These are phyloP conservation scores for Eubasilissa regina DNA, from an alignment of 1,140 invertebrate genomes.

Conservation along the genomic window DNA sequence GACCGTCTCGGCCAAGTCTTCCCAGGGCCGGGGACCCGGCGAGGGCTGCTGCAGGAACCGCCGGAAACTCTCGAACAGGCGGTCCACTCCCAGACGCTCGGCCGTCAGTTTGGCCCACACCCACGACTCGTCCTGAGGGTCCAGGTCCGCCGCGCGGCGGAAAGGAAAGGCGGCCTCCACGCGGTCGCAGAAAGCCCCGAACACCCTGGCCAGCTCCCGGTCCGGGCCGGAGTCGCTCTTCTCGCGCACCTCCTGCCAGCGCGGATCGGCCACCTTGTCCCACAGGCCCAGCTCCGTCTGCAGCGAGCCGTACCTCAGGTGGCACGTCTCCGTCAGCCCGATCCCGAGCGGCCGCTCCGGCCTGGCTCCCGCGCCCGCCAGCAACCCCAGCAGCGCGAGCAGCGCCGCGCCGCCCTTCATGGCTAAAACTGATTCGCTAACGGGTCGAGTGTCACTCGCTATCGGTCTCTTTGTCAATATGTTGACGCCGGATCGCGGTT, in stretches of 20 bases:
- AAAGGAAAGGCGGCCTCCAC: conserved; percentile 64
- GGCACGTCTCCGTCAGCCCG: conserved; percentile 67
- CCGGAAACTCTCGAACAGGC: conserved; percentile 75
- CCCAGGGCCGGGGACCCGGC: conserved; percentile 72
- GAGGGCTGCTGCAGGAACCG: conserved; percentile 72
- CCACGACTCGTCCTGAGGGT: conserved; percentile 71
- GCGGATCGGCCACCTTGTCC: conserved; percentile 67
- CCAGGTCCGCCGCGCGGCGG: conserved; percentile 64
- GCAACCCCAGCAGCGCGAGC: neutral
- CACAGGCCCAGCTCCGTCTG: conserved; percentile 70
- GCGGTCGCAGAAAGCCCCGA: conserved; percentile 71
- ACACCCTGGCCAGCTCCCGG: conserved; percentile 73
- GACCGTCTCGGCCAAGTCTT: conserved; percentile 76
- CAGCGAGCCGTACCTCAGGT: conserved; percentile 73
- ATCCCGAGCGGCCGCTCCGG: neutral
- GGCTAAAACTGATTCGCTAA: neutral
- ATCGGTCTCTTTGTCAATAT: neutral
- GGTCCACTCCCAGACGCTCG: conserved; percentile 73
- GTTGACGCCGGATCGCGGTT: neutral
- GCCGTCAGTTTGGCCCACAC: conserved; percentile 72
- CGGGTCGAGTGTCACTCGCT: conserved; percentile 13
- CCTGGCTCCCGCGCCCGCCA: neutral
- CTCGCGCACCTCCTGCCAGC: conserved; percentile 65
- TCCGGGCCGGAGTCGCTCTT: conserved; percentile 65
- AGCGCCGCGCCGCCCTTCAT: conserved; percentile 13